A percentile compares a stretch with the other conserved stretches of the same genome.
Evolutionary conservation across 2,113 vertebrate genomes (phyloP).

Genomic region (Coracopsis vasa): DNA sequence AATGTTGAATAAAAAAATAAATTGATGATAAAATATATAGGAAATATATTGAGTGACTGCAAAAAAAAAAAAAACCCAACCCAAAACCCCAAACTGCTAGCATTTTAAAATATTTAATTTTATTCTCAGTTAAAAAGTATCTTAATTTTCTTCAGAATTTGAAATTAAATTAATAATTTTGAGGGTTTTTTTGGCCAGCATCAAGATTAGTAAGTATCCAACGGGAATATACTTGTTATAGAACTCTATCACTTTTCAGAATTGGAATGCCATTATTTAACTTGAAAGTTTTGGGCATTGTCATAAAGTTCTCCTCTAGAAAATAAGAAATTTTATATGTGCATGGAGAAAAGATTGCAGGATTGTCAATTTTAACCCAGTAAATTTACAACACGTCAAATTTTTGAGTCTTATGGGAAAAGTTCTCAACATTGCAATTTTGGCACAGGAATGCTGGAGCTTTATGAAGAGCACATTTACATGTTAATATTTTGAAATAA

Average conservation of each 20-base stretch:
- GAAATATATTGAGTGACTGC: background rate
- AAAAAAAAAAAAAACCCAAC: fast-evolving
- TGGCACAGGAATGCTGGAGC: background rate
- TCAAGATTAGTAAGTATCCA: background rate
- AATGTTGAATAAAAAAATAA: background rate
- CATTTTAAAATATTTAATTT: background rate
- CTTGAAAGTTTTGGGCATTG: background rate
- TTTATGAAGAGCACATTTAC: background rate
- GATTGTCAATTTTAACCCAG: background rate
- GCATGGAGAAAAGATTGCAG: background rate
- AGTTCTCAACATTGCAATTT: background rate
- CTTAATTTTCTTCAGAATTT: background rate
- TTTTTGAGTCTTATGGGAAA: background rate
- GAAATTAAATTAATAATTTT: background rate
- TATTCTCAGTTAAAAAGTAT: background rate
- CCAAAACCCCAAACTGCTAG: no score
- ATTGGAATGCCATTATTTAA: background rate
- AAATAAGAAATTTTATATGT: background rate
- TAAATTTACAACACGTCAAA: background rate
- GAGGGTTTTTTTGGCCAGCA: background rate
- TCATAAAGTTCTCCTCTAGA: background rate
- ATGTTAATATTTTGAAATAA: background rate
- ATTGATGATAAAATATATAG: background rate
- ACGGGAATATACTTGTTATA: background rate
- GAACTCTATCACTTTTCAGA: background rate